A percentile compares a stretch with the other conserved stretches of the same genome.
Evolutionary conservation across 2,888 invertebrate genomes (phyloP).

Genomic region (Ormyrus rosae): DNA sequence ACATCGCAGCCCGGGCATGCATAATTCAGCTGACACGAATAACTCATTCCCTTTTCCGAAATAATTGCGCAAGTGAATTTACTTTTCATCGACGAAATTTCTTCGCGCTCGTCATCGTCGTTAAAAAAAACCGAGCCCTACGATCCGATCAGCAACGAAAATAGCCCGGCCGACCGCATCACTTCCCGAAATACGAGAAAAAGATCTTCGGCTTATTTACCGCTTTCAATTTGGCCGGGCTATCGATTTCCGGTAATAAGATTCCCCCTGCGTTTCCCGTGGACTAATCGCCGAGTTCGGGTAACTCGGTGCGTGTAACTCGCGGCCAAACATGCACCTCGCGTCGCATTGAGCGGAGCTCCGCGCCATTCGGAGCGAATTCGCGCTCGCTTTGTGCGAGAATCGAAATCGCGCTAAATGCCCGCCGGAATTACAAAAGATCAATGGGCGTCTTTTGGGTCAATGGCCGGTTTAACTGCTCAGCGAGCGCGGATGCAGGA

Average conservation of each 20-base stretch:
- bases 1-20: too few relatives aligned
- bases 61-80: too few relatives aligned
- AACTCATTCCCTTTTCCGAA: too few relatives aligned
- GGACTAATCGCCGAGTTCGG: neutral
- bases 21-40: too few relatives aligned
- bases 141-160: too few relatives aligned
- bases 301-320: neutral
- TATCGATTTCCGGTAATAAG: slow-evolving; percentile 37
- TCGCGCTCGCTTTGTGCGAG: slow-evolving; percentile 12
- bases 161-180: too few relatives aligned
- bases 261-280: slow-evolving; percentile 20
- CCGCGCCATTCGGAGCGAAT: too few relatives aligned
- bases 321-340: neutral
- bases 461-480: neutral
- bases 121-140: too few relatives aligned
- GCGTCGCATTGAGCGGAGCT: too few relatives aligned
- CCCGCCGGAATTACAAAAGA: slow-evolving; percentile 22
- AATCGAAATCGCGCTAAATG: slow-evolving; percentile 24
- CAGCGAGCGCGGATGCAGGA: neutral
- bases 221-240: slow-evolving; percentile 21
- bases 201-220: neutral
- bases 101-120: too few relatives aligned
- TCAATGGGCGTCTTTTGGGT: slow-evolving; percentile 30
- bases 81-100: too few relatives aligned
- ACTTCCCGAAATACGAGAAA: too few relatives aligned